Conservation (phyloP, 2,797 vertebrate species). For the Staurois parvus region DNA sequence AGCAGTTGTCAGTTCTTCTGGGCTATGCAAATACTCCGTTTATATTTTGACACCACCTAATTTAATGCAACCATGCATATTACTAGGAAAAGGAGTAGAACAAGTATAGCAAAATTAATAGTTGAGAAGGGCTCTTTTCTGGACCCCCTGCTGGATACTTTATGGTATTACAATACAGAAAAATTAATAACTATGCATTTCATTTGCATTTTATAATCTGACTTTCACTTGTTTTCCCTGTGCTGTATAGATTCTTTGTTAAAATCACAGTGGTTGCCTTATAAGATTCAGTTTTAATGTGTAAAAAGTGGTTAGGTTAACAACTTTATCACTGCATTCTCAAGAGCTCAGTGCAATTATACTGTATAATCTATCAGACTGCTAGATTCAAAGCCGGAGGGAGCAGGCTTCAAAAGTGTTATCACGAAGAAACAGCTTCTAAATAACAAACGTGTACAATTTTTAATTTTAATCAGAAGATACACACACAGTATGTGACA, state of each 20-base stretch:
- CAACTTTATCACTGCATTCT: slow-evolving; percentile 3
- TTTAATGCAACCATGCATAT: too few species aligned
- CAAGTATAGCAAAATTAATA: too few species aligned
- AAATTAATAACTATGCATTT: too few species aligned
- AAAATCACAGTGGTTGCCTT: slow-evolving; percentile 28
- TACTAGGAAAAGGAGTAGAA: too few species aligned
- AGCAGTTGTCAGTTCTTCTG: too few species aligned
- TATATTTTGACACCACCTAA: too few species aligned
- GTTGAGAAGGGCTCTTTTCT: too few species aligned
- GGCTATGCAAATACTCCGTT: too few species aligned
- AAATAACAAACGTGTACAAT: too few species aligned
- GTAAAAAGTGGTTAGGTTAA: slow-evolving; percentile 4
- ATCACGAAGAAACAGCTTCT: background rate
- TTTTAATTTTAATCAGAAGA: background rate
- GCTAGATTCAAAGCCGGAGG: background rate
- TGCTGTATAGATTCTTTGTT: slow-evolving; percentile 1
- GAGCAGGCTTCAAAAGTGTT: background rate
- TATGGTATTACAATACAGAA: too few species aligned
- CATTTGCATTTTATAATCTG: background rate
- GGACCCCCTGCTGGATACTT: too few species aligned
- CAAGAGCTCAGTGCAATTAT: background rate
- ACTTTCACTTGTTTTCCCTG: background rate
- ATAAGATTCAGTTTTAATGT: background rate
- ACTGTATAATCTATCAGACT: background rate
- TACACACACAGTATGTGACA: too few species aligned